Evolutionary conservation across 2,113 vertebrate genomes (phyloP).

Genomic region (Sinocyclocheilus grahami): DNA sequence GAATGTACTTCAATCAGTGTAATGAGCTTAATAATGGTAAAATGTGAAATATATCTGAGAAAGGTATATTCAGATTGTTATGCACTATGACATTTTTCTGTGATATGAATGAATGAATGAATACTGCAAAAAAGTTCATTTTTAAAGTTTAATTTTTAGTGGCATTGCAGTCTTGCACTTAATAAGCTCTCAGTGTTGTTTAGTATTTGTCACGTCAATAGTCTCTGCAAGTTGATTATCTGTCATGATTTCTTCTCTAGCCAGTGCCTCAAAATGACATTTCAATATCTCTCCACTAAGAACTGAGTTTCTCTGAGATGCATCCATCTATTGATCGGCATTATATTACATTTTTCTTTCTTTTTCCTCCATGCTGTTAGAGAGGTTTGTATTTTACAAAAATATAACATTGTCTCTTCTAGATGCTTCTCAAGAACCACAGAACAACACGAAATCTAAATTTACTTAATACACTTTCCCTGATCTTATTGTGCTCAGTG

Average conservation of each 20-base stretch:
- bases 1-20: neutral
- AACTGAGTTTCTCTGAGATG: neutral
- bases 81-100: neutral
- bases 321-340: conserved; percentile 26
- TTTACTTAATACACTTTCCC: neutral
- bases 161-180: conserved; percentile 6
- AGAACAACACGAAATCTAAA: neutral
- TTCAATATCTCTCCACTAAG: conserved; percentile 34
- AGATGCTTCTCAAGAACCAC: neutral
- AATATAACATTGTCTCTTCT: neutral
- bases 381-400: conserved; percentile 3
- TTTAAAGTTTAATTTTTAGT: conserved; percentile 5
- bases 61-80: neutral
- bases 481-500: neutral
- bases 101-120: neutral
- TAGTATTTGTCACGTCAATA: conserved; percentile 41
- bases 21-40: neutral
- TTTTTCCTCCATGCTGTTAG: neutral
- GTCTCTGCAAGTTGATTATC: conserved; percentile 44
- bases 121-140: too few relatives aligned
- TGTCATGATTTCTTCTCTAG: conserved; percentile 39
- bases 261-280: conserved; percentile 45
- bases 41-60: neutral
- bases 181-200: conserved; percentile 31
- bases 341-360: conserved; percentile 6